These are phyloP conservation scores for Alexandromys fortis DNA, from an alignment of 2,113 vertebrate genomes.

Conservation along the genomic window DNA sequence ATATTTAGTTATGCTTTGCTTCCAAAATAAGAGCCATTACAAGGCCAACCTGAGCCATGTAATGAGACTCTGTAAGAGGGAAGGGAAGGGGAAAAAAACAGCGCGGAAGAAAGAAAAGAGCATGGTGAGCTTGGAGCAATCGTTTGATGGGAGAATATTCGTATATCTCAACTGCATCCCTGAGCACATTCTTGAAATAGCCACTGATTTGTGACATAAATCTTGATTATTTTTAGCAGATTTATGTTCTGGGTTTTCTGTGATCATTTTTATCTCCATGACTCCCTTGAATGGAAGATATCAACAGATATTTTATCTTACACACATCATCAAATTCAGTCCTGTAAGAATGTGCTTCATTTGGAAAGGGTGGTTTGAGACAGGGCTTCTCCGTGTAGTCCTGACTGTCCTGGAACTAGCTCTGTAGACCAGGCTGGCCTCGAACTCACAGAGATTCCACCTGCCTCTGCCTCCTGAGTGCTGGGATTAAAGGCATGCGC, in stretches of 20 bases:
- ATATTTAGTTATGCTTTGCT: not conserved
- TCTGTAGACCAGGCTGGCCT: too few species aligned
- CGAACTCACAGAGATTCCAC: too few species aligned
- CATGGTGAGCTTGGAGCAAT: constrained; percentile 9
- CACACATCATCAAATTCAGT: not conserved
- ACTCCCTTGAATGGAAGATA: not conserved
- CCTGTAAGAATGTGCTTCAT: not conserved
- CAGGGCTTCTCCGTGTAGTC: too few species aligned
- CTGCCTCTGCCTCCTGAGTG: too few species aligned
- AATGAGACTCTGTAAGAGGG: too few species aligned
- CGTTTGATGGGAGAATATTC: not conserved
- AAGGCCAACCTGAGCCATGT: not conserved
- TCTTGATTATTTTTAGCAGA: not conserved
- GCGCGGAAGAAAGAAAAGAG: too few species aligned
- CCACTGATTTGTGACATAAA: not conserved
- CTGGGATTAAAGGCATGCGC: too few species aligned
- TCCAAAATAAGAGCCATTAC: not conserved
- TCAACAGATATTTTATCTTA: not conserved
- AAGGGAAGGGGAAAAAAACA: too few species aligned
- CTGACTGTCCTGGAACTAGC: too few species aligned
- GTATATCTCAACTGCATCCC: not conserved
- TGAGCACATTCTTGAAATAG: not conserved
- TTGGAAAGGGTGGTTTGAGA: too few species aligned
- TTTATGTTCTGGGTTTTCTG: not conserved
- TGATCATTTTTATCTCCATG: not conserved